Percentiles rank a stretch among this genome's conserved stretches.
Evolutionary conservation across 2,113 vertebrate genomes (phyloP).

Genomic region (Halcyon malimbica): DNA sequence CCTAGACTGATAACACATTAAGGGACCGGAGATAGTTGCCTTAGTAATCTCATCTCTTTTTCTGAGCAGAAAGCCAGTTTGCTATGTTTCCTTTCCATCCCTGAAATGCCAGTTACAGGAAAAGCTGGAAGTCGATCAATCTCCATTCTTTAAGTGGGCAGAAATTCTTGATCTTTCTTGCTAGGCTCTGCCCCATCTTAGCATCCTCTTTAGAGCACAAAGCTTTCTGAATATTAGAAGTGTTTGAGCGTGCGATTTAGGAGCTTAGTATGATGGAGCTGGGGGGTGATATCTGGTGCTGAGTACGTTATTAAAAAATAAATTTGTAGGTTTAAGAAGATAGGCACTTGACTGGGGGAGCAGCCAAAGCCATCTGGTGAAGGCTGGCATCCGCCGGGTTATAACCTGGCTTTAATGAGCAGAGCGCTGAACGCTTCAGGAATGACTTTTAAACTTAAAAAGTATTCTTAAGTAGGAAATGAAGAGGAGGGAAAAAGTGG

Average conservation of each 20-base stretch:
- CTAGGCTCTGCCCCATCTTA: background rate
- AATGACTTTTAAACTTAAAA: background rate
- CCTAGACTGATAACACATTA: background rate
- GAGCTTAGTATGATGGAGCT: background rate
- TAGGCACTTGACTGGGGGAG: rapidly evolving
- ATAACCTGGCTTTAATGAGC: background rate
- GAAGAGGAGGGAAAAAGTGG: background rate
- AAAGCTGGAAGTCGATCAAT: background rate
- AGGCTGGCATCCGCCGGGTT: background rate
- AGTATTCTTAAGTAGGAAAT: background rate
- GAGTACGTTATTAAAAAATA: background rate
- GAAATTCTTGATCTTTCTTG: background rate
- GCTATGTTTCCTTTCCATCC: background rate
- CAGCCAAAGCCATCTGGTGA: background rate
- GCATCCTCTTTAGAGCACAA: background rate
- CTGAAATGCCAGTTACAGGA: background rate
- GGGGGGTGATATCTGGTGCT: background rate
- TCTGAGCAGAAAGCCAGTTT: background rate
- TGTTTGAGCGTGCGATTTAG: background rate
- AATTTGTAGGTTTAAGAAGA: background rate
- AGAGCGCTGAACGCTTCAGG: background rate
- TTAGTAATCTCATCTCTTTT: background rate
- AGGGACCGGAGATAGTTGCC: background rate
- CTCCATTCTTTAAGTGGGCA: background rate
- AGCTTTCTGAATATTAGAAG: background rate